A percentile compares a stretch with the other conserved stretches of the same genome.
phyloP scores from a whole-genome alignment of 2,888 invertebrate genomes.

The Panopea generosa region DNA sequence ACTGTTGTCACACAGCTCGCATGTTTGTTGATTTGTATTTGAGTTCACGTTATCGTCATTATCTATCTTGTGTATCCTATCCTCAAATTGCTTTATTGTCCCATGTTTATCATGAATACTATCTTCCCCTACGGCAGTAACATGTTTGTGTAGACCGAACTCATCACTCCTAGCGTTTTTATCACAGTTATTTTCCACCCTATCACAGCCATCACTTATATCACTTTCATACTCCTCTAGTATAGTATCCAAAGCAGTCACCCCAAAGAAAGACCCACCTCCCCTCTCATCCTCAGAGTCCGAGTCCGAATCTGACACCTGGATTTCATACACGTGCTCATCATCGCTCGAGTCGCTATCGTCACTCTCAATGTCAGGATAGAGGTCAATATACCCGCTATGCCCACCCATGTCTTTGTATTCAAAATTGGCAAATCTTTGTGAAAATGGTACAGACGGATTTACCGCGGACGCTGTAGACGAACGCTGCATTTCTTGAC shows the following conservation, averaged over 20 bases:
- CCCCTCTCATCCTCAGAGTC: constrained; percentile 46
- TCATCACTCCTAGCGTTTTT: background rate
- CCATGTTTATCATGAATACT: too few species aligned
- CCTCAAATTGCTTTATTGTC: too few species aligned
- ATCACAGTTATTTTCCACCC: background rate
- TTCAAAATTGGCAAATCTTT: constrained; percentile 65
- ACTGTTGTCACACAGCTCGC: too few species aligned
- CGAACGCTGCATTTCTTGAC: background rate
- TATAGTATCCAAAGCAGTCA: constrained; percentile 74
- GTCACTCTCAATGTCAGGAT: constrained; percentile 53
- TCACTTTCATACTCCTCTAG: constrained; percentile 75
- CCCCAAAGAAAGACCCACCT: constrained; percentile 53
- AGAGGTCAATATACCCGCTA: constrained; percentile 58
- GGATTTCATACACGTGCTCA: constrained; percentile 70
- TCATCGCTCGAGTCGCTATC: constrained; percentile 68
- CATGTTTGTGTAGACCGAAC: too few species aligned
- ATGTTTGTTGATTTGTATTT: too few species aligned
- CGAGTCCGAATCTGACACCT: constrained; percentile 50
- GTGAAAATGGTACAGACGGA: constrained; percentile 45
- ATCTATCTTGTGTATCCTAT: too few species aligned
- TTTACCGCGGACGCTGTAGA: constrained; percentile 1
- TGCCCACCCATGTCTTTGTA: constrained; percentile 66
- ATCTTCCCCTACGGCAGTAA: too few species aligned
- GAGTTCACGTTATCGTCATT: too few species aligned
- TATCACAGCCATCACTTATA: constrained; percentile 5